Conservation (phyloP, 1,140 invertebrate species). For the Trichogramma pretiosum region DNA sequence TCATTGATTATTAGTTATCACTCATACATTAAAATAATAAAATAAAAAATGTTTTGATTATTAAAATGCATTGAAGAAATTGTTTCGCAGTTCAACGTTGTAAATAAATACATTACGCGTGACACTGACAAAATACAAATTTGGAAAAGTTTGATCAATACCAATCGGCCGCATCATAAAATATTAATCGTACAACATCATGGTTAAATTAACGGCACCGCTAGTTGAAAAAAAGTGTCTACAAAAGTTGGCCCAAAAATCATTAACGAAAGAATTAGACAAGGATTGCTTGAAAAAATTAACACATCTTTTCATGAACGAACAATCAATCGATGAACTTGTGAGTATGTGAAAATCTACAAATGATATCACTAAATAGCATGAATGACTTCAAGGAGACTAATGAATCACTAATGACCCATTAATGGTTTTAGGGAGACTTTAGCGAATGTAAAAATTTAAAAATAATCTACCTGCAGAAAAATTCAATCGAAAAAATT, state of each 20-base stretch:
- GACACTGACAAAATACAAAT: no score
- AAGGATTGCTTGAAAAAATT: constrained; percentile 30
- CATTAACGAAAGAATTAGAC: constrained; percentile 24
- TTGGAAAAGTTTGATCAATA: no score
- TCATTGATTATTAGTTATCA: no score
- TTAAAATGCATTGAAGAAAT: no score
- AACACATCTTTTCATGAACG: constrained; percentile 48
- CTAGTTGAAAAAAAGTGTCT: constrained; percentile 29
- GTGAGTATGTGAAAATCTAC: constrained; percentile 32
- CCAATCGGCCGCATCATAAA: not conserved
- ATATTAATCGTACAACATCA: constrained; percentile 1
- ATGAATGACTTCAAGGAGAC: not conserved
- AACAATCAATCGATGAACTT: constrained; percentile 43
- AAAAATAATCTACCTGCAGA: constrained; percentile 56
- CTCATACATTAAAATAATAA: no score
- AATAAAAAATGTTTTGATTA: no score
- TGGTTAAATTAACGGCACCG: constrained; percentile 25
- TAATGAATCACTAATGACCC: constrained; percentile 3
- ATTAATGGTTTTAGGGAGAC: constrained; percentile 43
- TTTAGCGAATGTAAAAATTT: constrained; percentile 44
- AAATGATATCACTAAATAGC: not conserved
- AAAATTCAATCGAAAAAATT: constrained; percentile 53
- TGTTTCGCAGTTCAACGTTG: no score
- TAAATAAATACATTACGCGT: no score
- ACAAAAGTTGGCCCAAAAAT: constrained; percentile 26